phyloP scores from a whole-genome alignment of 2,113 vertebrate species.

The Mesitornis unicolor region DNA sequence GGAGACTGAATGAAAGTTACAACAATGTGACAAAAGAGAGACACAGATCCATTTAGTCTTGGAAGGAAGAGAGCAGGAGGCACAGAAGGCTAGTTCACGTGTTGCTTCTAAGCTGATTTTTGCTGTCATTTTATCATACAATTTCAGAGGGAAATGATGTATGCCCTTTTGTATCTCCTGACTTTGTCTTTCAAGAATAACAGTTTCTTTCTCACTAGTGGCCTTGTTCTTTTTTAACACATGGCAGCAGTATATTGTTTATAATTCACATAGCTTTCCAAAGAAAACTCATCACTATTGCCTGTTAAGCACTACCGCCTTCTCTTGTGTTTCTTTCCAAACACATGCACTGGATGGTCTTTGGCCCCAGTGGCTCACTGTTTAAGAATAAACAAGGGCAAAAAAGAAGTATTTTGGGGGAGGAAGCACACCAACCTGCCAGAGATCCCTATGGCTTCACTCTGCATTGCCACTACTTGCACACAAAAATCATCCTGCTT shows the following conservation, averaged over 20 bases:
- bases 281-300: neutral
- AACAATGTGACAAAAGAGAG: constrained; percentile 70
- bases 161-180: constrained; percentile 67
- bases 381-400: neutral
- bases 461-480: rapidly evolving
- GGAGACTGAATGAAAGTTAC: constrained; percentile 53
- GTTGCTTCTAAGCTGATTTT: constrained; percentile 62
- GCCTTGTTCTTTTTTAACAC: constrained; percentile 38
- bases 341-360: neutral
- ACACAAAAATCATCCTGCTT: neutral
- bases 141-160: constrained; percentile 71
- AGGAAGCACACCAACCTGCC: neutral
- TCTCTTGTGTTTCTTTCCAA: neutral
- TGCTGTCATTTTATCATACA: constrained; percentile 56
- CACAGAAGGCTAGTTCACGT: constrained; percentile 49
- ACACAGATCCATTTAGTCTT: constrained; percentile 61
- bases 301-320: neutral
- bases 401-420: neutral
- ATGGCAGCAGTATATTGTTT: constrained; percentile 13
- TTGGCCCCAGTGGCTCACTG: neutral
- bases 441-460: rapidly evolving
- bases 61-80: constrained; percentile 54
- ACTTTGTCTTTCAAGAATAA: constrained; percentile 69
- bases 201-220: constrained; percentile 56
- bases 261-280: neutral